phyloP scores from a whole-genome alignment of 2,797 vertebrate genomes.

The Megalops cyprinoides region DNA sequence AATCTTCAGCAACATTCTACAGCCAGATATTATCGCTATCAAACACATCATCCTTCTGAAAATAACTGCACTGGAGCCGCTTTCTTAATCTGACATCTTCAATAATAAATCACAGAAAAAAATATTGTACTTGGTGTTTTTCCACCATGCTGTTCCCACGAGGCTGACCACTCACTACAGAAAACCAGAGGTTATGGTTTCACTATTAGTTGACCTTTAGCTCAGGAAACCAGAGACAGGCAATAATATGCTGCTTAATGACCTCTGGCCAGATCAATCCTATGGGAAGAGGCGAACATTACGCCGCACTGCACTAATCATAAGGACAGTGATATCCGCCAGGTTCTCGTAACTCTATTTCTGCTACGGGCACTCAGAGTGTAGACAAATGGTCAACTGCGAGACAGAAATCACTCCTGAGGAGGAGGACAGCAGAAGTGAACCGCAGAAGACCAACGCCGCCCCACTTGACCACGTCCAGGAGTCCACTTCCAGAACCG shows the following conservation, averaged over 20 bases:
- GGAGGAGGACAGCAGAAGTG: slow-evolving; percentile 26
- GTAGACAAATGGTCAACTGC: slow-evolving; percentile 51
- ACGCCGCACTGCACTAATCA: slow-evolving; percentile 63
- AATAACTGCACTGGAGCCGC: background rate
- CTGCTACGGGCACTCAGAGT: slow-evolving; percentile 49
- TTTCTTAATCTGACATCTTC: slow-evolving; percentile 38
- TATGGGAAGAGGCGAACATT: slow-evolving; percentile 70
- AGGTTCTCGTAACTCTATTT: slow-evolving; percentile 57
- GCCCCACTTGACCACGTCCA: slow-evolving; percentile 38
- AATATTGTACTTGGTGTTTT: slow-evolving; percentile 51
- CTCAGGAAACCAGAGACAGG: slow-evolving; percentile 72
- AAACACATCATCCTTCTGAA: background rate
- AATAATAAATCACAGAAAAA: slow-evolving; percentile 44
- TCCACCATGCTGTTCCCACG: slow-evolving; percentile 62
- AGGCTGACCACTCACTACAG: slow-evolving; percentile 60
- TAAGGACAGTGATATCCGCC: slow-evolving; percentile 49
- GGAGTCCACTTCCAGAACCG: slow-evolving; percentile 69
- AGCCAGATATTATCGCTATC: slow-evolving; percentile 21
- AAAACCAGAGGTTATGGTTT: slow-evolving; percentile 68
- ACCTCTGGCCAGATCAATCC: slow-evolving; percentile 64
- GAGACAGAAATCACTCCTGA: slow-evolving; percentile 14
- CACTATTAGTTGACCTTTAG: slow-evolving; percentile 68
- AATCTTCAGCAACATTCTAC: slow-evolving; percentile 22
- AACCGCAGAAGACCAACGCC: slow-evolving; percentile 23
- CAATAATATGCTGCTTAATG: slow-evolving; percentile 72